These are phyloP conservation scores for Zophobas morio DNA, from an alignment of 1,140 invertebrate species.

Conservation along the genomic window DNA sequence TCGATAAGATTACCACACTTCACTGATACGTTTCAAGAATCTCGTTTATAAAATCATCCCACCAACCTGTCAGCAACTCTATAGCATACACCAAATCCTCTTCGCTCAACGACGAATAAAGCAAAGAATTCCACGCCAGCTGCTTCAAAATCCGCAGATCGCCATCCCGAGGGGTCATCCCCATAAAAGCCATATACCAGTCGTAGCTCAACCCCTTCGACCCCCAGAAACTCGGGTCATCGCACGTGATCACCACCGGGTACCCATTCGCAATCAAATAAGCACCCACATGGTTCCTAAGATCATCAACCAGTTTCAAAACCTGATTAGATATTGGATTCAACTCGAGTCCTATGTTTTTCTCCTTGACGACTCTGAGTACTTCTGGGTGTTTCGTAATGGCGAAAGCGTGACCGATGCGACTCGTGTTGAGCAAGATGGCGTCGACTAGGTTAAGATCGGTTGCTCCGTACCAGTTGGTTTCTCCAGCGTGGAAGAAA, in stretches of 20 bases:
- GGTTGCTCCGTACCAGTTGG: conserved; percentile 71
- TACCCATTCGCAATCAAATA: conserved; percentile 75
- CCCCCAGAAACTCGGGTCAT: conserved; percentile 81
- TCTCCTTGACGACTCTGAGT: conserved; percentile 73
- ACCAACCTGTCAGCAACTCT: neutral
- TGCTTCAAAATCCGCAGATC: conserved; percentile 78
- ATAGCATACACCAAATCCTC: conserved; percentile 49
- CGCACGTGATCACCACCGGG: conserved; percentile 75
- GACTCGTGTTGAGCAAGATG: conserved; percentile 77
- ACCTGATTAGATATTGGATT: conserved; percentile 87
- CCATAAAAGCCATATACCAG: conserved; percentile 83
- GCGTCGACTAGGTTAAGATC: conserved; percentile 79
- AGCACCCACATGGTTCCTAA: conserved; percentile 86
- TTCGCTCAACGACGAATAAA: conserved; percentile 67
- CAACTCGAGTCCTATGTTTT: conserved; percentile 84
- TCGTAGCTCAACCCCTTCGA: conserved; percentile 78
- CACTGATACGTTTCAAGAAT: neutral
- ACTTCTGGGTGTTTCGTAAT: conserved; percentile 82
- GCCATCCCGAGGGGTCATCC: conserved; percentile 73
- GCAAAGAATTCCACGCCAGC: conserved; percentile 78
- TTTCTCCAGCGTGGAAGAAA: conserved; percentile 86
- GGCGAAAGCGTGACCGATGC: conserved; percentile 77
- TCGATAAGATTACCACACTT: no score
- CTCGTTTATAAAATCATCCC: neutral
- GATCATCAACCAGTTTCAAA: conserved; percentile 79